phyloP scores from a whole-genome alignment of 2,888 invertebrate species.

The Calameuta filiformis region DNA sequence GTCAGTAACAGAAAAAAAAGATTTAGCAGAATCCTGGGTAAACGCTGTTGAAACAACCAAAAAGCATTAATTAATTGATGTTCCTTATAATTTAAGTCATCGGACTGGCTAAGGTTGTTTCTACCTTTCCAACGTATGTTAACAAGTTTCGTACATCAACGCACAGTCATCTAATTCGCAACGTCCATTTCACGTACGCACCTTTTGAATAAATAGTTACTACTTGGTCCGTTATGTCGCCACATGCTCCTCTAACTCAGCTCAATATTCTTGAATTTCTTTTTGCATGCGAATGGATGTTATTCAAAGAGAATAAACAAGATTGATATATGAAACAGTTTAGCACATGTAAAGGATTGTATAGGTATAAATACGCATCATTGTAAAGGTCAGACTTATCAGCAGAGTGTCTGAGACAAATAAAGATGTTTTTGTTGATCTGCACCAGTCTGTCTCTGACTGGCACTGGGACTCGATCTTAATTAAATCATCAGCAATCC shows the following conservation, averaged over 20 bases:
- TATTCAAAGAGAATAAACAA: no score
- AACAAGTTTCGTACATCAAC: background rate
- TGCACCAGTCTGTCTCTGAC: background rate
- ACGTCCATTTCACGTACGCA: no score
- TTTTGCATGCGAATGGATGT: background rate
- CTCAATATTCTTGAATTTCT: background rate
- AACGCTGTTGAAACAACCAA: constrained; percentile 69
- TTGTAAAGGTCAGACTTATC: background rate
- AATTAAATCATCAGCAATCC: background rate
- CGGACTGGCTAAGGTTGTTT: background rate
- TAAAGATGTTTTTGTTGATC: background rate
- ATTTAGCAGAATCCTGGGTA: constrained; percentile 74
- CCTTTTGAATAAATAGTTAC: no score
- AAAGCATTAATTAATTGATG: constrained; percentile 65
- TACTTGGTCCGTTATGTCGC: background rate
- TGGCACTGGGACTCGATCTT: background rate
- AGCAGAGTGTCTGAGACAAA: background rate
- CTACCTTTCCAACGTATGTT: background rate
- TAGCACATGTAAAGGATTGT: no score
- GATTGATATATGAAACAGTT: background rate
- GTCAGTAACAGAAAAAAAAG: constrained; percentile 76
- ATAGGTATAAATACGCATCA: background rate
- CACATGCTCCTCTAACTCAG: background rate
- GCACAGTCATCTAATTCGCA: no score
- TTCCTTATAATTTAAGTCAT: background rate